Evolutionary conservation across 2,888 invertebrate genomes (phyloP).

Genomic region (Fragum fragum): DNA sequence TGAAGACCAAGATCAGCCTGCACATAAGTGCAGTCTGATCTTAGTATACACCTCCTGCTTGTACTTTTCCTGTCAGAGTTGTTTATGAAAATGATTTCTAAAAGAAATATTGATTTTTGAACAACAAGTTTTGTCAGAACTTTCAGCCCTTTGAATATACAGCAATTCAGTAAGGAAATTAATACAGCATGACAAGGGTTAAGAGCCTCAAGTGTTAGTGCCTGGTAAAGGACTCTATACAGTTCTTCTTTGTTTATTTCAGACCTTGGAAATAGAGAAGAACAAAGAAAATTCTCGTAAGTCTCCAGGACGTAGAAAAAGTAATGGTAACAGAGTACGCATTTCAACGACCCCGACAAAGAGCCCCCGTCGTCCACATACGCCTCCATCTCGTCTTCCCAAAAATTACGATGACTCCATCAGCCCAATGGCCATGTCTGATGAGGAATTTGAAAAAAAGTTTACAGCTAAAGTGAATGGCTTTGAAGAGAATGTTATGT

Average conservation of each 20-base stretch:
- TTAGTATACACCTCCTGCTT: too few relatives aligned
- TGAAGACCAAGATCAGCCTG: too few relatives aligned
- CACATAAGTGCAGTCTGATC: too few relatives aligned
- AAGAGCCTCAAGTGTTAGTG: too few relatives aligned
- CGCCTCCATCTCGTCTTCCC: conserved; percentile 66
- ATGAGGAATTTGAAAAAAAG: conserved; percentile 76
- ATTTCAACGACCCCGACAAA: conserved; percentile 34
- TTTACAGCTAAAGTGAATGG: conserved; percentile 60
- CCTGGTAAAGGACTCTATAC: too few relatives aligned
- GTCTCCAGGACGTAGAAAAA: conserved; percentile 22
- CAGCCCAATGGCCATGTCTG: conserved; percentile 73
- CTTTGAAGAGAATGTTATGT: conserved; percentile 33
- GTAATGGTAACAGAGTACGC: conserved; percentile 15
- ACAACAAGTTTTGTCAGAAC: too few relatives aligned
- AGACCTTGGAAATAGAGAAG: conserved; percentile 71
- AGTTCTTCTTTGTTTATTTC: conserved; percentile 21
- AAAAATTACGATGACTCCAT: conserved; percentile 70
- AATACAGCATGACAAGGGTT: too few relatives aligned
- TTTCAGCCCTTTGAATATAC: too few relatives aligned
- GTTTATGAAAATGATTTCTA: too few relatives aligned
- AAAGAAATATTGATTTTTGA: too few relatives aligned
- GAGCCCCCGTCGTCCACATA: conserved; percentile 61
- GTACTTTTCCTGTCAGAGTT: too few relatives aligned
- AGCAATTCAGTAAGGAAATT: too few relatives aligned
- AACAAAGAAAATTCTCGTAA: conserved; percentile 63